These are phyloP conservation scores for Rhabdomys dilectus DNA, from an alignment of 2,113 vertebrate species.

Conservation along the genomic window DNA sequence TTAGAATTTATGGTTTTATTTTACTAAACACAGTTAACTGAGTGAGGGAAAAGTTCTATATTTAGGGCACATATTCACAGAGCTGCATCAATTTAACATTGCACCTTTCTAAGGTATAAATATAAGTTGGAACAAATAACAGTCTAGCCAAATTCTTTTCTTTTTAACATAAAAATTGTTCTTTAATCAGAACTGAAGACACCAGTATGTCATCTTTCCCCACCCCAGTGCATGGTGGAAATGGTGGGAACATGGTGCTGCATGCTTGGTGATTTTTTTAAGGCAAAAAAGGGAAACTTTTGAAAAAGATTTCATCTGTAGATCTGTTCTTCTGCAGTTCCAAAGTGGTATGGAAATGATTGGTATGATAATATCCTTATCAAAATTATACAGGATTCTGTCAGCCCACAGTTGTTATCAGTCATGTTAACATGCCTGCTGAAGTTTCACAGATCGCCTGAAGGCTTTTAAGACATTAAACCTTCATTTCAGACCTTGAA, in stretches of 20 bases:
- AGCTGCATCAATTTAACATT: not conserved
- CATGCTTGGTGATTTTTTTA: not conserved
- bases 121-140: not conserved
- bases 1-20: not conserved
- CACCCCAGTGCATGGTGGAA: not conserved
- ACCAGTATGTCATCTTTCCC: not conserved
- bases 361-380: not conserved
- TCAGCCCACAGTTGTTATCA: not conserved
- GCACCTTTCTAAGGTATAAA: not conserved
- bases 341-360: too few relatives aligned
- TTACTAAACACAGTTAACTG: not conserved
- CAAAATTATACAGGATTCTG: not conserved
- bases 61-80: not conserved
- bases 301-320: not conserved
- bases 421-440: not conserved
- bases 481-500: not conserved
- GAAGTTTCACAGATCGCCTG: not conserved
- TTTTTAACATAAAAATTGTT: not conserved
- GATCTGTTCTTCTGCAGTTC: not conserved
- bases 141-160: not conserved
- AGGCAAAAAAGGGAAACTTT: not conserved
- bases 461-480: not conserved
- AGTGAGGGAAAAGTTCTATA: not conserved
- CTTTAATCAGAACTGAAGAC: not conserved
- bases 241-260: not conserved